Percentiles rank a stretch among this genome's conserved stretches.
These are phyloP conservation scores for Lasioglossum lativentre DNA, from an alignment of 2,888 invertebrate species.

Conservation along the genomic window DNA sequence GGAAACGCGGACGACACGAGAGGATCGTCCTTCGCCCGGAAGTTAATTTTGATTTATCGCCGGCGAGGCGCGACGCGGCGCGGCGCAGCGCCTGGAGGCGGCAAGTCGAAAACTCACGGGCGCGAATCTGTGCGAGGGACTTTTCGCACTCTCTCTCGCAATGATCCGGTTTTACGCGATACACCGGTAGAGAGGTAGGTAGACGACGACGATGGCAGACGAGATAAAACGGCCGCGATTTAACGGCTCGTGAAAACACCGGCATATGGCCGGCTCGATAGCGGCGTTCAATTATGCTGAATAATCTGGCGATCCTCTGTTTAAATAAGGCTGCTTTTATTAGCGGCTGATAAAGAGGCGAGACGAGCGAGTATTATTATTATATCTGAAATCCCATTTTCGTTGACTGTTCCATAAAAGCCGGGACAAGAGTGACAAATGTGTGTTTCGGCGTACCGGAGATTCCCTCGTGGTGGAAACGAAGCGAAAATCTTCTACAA, in stretches of 20 bases:
- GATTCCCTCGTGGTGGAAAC: neutral
- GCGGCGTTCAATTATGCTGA: slow-evolving; percentile 60
- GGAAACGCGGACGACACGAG: neutral
- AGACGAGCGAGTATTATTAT: slow-evolving; percentile 17
- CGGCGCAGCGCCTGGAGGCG: too few relatives aligned
- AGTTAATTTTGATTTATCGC: slow-evolving; percentile 47
- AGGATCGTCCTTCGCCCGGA: slow-evolving; percentile 18
- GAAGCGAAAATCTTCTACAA: neutral
- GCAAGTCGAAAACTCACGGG: slow-evolving; percentile 16
- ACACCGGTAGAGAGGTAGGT: neutral
- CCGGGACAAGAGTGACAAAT: neutral
- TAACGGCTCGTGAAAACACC: slow-evolving; percentile 52
- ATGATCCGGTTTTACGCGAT: slow-evolving; percentile 43
- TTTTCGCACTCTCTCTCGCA: neutral
- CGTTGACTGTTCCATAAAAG: neutral
- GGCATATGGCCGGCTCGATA: slow-evolving; percentile 65
- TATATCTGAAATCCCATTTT: neutral
- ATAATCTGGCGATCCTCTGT: slow-evolving; percentile 62
- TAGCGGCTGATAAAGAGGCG: slow-evolving; percentile 29
- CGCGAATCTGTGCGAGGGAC: slow-evolving; percentile 19
- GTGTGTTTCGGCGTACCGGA: neutral
- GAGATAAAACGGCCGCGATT: slow-evolving; percentile 55
- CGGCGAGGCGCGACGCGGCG: neutral
- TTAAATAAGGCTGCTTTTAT: slow-evolving; percentile 63
- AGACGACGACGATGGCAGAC: slow-evolving; percentile 48